Base-by-base conservation (phyloP, 2,888 invertebrate species). In the Tinea semifulvella region DNA sequence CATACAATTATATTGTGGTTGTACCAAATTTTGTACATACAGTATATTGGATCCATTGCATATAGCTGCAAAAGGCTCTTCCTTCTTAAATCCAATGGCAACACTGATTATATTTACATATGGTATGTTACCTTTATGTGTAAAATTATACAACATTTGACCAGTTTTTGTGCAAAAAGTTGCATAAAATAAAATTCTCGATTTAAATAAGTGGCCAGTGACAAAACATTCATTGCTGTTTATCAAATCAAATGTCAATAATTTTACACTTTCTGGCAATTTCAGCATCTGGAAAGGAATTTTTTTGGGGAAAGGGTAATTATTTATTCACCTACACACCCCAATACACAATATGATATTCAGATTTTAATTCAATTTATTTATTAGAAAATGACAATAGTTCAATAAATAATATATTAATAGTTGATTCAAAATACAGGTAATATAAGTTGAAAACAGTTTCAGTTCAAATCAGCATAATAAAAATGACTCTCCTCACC, bases 61-160 rank as follows among this genome's bases (percentile, higher is more conserved):
- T 14, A 81, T 54, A 8, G 77, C 80, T 35, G 68, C 81, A 65
- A 66, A 74, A 53, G 59, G 61, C 13, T 73, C 68, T 17, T 67
- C 65, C 42, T 70, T 59, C 46, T 63, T 72, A 56, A 61, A 62
- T 5, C 81, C 81, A n/a, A 81, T 47, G 0, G 76, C 62, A 0
- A 77, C 70, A 44, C 59, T 56, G 7, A 76, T 51, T 50, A 76
- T 54, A 3, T 60, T 56, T 48, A 50, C 55, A 48, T 58, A 60
- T 8, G 50, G 13, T 14, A 55, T 45, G 19, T 46, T 50, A 10
- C 36, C 10, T 13, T 47, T 47, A 1, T 57, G 54, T 31, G 16
- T 52, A 43, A 63, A 71, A 8, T 62, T 55, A 53, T 60, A 57
- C 8, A 68, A 25, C 1, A 65, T 46, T 8, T 57, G 54, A 25